phyloP scores from a whole-genome alignment of 2,797 vertebrate species.

The Eulemur albifrons region DNA sequence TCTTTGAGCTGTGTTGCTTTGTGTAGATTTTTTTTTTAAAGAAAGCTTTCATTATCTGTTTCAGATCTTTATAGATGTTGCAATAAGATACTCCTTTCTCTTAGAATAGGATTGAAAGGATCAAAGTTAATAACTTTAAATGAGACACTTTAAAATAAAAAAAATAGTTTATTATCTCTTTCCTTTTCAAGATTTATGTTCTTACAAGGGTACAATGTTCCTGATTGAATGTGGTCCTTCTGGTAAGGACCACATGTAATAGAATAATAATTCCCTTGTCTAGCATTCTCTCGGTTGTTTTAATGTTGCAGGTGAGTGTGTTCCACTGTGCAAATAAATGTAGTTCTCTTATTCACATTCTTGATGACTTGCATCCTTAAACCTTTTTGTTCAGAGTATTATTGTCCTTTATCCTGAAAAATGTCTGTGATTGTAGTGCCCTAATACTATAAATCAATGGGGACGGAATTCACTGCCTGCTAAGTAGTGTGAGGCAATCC shows the following conservation, averaged over 20 bases:
- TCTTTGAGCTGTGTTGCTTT: conserved; percentile 59
- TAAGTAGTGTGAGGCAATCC: conserved; percentile 50
- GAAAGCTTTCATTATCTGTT: conserved; percentile 45
- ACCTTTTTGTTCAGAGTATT: conserved; percentile 62
- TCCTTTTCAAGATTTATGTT: conserved; percentile 49
- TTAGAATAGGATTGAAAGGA: conserved; percentile 40
- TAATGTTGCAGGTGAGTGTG: conserved; percentile 45
- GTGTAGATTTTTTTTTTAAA: conserved; percentile 25
- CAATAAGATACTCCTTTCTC: conserved; percentile 43
- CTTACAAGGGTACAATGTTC: not conserved
- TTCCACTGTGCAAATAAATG: conserved; percentile 29
- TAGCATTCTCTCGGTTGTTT: not conserved
- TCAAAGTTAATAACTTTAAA: conserved; percentile 69
- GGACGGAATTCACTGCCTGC: conserved; percentile 46
- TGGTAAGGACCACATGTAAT: not conserved
- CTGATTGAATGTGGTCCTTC: not conserved
- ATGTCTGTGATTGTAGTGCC: conserved; percentile 50
- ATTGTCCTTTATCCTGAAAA: conserved; percentile 71
- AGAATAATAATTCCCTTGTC: not conserved
- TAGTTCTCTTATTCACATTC: conserved; percentile 26
- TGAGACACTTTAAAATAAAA: conserved; percentile 34
- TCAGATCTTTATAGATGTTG: conserved; percentile 55
- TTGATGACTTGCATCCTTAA: conserved; percentile 62
- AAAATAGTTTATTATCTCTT: conserved; percentile 29
- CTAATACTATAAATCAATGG: conserved; percentile 64